Conservation (phyloP, 2,797 vertebrate genomes). For the Leucoraja ocellata region DNA sequence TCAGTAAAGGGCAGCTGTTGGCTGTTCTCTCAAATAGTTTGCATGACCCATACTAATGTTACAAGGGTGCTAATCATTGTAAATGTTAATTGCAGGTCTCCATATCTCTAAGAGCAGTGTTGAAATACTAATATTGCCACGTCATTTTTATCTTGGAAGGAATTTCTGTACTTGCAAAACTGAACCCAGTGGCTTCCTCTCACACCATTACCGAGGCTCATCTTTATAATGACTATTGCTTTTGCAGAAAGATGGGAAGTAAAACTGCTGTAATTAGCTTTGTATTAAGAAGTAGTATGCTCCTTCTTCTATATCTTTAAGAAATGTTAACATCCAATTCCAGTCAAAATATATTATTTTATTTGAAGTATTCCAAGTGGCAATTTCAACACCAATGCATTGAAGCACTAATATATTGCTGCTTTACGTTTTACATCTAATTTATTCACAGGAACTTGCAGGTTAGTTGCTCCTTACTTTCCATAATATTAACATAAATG, state of each 20-base stretch:
- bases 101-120: background rate
- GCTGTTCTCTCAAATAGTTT: conserved; percentile 17
- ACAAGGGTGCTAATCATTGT: background rate
- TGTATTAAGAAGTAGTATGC: background rate
- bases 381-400: background rate
- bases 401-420: background rate
- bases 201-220: background rate
- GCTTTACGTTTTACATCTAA: background rate
- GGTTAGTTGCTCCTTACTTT: no score
- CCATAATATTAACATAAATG: no score
- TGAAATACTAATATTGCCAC: background rate
- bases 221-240: background rate
- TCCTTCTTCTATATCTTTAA: background rate
- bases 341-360: background rate
- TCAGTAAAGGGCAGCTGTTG: background rate
- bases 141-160: background rate
- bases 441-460: no score
- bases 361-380: background rate
- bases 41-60: background rate
- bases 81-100: background rate
- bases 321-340: background rate
- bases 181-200: background rate
- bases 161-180: background rate
- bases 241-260: background rate
- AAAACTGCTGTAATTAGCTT: background rate